Evolutionary conservation across 37 sponge, comb jelly and placozoan species (phyloP).

Genomic region (Eunapius fragilis): DNA sequence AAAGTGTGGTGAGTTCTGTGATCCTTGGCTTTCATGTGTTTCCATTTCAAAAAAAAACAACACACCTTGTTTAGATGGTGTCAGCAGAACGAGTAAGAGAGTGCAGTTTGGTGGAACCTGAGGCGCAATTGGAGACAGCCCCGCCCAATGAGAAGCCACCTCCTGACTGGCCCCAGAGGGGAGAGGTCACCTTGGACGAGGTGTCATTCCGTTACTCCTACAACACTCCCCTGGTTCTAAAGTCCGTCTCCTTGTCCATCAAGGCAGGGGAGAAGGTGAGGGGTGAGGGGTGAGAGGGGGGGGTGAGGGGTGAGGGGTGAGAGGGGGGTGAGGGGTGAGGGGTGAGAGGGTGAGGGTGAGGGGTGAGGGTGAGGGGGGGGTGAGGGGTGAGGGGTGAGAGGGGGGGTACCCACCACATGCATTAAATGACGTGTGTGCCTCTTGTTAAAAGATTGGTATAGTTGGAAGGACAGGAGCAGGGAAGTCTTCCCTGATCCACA

Average conservation of each 20-base stretch:
- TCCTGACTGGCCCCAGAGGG: conserved; percentile 65
- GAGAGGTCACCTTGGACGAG: conserved; percentile 38
- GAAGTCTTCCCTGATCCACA: conserved; percentile 68
- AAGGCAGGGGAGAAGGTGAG: conserved; percentile 68
- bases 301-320: no score
- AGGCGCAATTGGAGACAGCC: conserved; percentile 44
- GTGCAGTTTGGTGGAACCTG: conserved; percentile 49
- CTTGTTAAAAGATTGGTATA: conserved; percentile 59
- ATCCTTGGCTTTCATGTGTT: not conserved
- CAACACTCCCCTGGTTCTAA: conserved; percentile 50
- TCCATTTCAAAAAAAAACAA: no score
- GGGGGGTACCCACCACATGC: no score
- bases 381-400: no score
- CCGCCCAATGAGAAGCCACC: conserved; percentile 42
- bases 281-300: no score
- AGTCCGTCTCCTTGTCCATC: conserved; percentile 50
- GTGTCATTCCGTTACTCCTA: conserved; percentile 47
- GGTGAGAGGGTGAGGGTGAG: no score
- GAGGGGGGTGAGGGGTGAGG: no score
- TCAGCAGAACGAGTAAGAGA: conserved; percentile 77
- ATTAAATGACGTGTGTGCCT: not conserved
- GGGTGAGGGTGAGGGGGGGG: no score
- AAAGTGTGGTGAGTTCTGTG: conserved; percentile 57
- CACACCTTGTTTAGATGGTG: no score
- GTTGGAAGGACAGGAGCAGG: conserved; percentile 88